phyloP scores from a whole-genome alignment of 2,888 invertebrate genomes.

The Tolmerus cingulatus region DNA sequence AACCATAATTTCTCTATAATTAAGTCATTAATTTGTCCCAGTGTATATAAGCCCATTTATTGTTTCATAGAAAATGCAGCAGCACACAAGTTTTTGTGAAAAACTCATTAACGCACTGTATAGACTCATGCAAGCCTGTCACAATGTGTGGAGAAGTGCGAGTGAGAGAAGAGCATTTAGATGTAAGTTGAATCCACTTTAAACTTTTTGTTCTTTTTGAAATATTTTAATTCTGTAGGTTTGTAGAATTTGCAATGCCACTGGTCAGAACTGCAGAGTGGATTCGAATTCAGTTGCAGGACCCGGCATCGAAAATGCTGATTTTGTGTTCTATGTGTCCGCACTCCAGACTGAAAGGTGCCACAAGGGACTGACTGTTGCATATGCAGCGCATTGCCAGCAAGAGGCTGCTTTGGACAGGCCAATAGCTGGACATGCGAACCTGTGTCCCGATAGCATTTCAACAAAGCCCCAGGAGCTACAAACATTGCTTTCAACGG shows the following conservation, averaged over 20 bases:
- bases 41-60: neutral
- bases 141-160: slow-evolving; percentile 97
- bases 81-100: slow-evolving; percentile 88
- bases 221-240: slow-evolving; percentile 66
- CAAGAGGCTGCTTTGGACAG: slow-evolving; percentile 94
- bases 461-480: slow-evolving; percentile 91
- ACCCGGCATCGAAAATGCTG: slow-evolving; percentile 79
- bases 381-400: slow-evolving; percentile 98
- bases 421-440: slow-evolving; percentile 98
- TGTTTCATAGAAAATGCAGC: slow-evolving; percentile 78
- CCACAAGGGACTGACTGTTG: slow-evolving; percentile 88
- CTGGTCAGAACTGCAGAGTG: slow-evolving; percentile 80
- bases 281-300: slow-evolving; percentile 68
- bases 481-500: slow-evolving; percentile 90
- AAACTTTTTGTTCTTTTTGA: neutral
- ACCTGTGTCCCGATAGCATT: slow-evolving; percentile 94
- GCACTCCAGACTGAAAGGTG: slow-evolving; percentile 94
- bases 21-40: no score
- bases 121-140: slow-evolving; percentile 78
- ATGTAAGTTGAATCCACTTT: slow-evolving; percentile 69
- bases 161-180: slow-evolving; percentile 92
- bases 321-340: slow-evolving; percentile 97
- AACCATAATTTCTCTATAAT: no score
- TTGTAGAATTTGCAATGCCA: slow-evolving; percentile 87
- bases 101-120: slow-evolving; percentile 85